phyloP scores from a whole-genome alignment of 2,888 invertebrate genomes.

The Parnassius mnemosyne region DNA sequence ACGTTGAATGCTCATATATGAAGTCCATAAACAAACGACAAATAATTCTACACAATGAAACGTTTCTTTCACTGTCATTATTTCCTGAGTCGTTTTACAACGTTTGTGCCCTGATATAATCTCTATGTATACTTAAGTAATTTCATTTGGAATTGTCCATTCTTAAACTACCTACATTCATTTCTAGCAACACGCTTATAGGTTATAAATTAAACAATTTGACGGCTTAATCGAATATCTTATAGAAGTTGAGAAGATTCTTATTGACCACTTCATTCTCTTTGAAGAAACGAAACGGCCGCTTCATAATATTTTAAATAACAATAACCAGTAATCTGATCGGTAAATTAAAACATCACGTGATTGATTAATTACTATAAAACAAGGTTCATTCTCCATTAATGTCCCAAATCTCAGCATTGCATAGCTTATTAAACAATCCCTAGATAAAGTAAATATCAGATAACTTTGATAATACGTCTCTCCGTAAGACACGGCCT shows the following conservation, averaged over 20 bases:
- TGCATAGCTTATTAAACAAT: too few relatives aligned
- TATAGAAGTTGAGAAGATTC: not conserved
- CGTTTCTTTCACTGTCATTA: not conserved
- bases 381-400: slow-evolving; percentile 3
- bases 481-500: too few relatives aligned
- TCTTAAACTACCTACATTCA: too few relatives aligned
- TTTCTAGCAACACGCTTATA: too few relatives aligned
- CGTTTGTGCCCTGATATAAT: slow-evolving; percentile 16
- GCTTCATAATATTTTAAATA: not conserved
- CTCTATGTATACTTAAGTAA: slow-evolving; percentile 14
- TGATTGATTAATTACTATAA: not conserved
- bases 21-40: slow-evolving; percentile 1
- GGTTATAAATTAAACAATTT: too few relatives aligned
- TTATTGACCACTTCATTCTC: not conserved
- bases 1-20: slow-evolving; percentile 6
- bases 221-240: too few relatives aligned
- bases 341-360: not conserved
- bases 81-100: not conserved
- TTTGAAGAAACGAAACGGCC: too few relatives aligned
- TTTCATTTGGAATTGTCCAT: slow-evolving; percentile 2
- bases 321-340: not conserved
- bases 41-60: not conserved
- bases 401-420: too few relatives aligned
- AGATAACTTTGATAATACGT: too few relatives aligned
- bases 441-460: too few relatives aligned